Conservation (phyloP, 2,113 vertebrate genomes). For the Tympanuchus pallidicinctus region DNA sequence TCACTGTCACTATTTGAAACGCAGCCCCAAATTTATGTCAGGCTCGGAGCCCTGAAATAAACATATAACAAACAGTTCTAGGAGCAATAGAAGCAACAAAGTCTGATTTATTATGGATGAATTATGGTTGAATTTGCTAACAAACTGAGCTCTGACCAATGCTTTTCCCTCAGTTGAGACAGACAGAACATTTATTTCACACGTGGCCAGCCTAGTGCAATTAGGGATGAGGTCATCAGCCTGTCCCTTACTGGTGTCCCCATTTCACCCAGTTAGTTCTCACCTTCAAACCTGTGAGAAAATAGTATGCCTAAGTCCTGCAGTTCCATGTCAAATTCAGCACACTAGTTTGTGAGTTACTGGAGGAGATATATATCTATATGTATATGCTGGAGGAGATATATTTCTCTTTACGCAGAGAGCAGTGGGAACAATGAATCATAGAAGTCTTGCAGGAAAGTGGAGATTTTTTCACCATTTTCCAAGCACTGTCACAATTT, state of each 20-base stretch:
- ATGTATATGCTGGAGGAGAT: neutral
- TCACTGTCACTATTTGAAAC: conserved; percentile 21
- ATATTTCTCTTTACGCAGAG: neutral
- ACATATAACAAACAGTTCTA: neutral
- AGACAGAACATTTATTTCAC: neutral
- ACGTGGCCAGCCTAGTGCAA: neutral
- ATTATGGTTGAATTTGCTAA: conserved; percentile 26
- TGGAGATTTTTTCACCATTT: neutral
- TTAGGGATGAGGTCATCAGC: neutral
- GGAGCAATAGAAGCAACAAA: neutral
- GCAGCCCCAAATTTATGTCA: conserved; percentile 39
- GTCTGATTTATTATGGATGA: conserved; percentile 23
- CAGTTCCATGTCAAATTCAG: neutral
- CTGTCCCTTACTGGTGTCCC: neutral
- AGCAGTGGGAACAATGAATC: neutral
- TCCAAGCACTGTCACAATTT: neutral
- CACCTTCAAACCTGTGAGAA: neutral
- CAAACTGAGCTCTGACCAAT: neutral
- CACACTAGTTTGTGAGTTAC: neutral
- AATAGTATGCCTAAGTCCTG: neutral
- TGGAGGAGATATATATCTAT: neutral
- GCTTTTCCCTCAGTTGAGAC: neutral
- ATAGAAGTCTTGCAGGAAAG: neutral
- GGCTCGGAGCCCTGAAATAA: conserved; percentile 38
- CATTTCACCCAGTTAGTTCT: neutral